Percentiles rank a stretch among this genome's conserved stretches.
These are phyloP conservation scores for Philaenus spumarius DNA, from an alignment of 1,140 invertebrate genomes.

Conservation along the genomic window DNA sequence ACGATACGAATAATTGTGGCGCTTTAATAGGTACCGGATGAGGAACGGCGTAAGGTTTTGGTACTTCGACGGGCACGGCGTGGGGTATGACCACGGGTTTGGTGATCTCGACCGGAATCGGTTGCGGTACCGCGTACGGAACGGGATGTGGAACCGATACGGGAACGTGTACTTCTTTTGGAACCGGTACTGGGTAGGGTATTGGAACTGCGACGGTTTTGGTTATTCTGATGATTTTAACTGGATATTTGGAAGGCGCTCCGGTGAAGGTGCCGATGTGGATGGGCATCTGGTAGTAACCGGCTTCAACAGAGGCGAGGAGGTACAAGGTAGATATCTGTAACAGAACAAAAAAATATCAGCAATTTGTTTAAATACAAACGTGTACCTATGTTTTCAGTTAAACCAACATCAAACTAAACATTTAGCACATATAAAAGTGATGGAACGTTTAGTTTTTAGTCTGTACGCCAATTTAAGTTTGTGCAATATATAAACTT, in stretches of 20 bases:
- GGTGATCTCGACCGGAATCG: constrained; percentile 11
- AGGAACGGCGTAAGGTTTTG: constrained; percentile 9
- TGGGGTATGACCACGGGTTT: constrained; percentile 13
- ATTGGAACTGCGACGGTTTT: constrained; percentile 18
- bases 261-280: constrained; percentile 7
- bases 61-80: background rate
- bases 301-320: too few relatives aligned
- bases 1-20: background rate
- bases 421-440: too few relatives aligned
- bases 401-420: too few relatives aligned
- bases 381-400: too few relatives aligned
- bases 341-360: too few relatives aligned
- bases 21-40: background rate
- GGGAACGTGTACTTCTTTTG: constrained; percentile 7
- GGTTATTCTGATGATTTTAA: constrained; percentile 15
- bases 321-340: background rate
- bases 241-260: constrained; percentile 1
- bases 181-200: constrained; percentile 8
- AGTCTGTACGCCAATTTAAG: too few relatives aligned
- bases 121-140: constrained; percentile 15
- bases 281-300: too few relatives aligned
- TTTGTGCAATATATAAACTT: too few relatives aligned
- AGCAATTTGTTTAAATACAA: too few relatives aligned
- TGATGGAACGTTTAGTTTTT: too few relatives aligned
- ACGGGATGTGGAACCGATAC: constrained; percentile 15